Evolutionary conservation across 2,113 vertebrate species (phyloP), one percentile per base, ranked within the genome.

Genomic region (Forbesichthys agassizii): DNA sequence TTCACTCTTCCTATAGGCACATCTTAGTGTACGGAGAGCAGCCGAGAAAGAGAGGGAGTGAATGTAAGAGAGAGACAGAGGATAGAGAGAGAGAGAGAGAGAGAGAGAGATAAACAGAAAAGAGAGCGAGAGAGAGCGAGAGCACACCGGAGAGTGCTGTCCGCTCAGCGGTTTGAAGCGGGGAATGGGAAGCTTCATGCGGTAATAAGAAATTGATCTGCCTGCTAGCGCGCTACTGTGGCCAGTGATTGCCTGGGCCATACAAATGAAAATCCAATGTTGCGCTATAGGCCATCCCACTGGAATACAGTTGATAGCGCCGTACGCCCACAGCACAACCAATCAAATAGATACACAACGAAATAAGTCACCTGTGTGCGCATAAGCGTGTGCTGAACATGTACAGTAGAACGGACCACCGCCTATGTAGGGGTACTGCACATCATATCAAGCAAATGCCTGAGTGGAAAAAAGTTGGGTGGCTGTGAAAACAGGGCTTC

Each of bases 201-300:
- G 66, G 84, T 88, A 88, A 88, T 88, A 88, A 88, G 88, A 90
- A 89, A 90, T 88, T 88, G 85, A 90, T 90, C 85, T 79, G 73
- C 85, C 84, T 88, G 73, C 81, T 66, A 71, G 84, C 62, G 20
- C 69, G 68, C 84, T 61, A 83, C 81, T 85, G 80, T 86, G 81
- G 82, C 78, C 78, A 76, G 83, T 83, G 85, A 88, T 89, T 87
- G 85, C 86, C 73, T 88, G 79, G 71, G 64, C 86, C 82, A 82
- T 82, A 86, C 86, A 88, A 88, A 89, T 89, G 86, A 89, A 89
- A 90, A 89, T 89, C 79, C 88, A 85, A 88, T 88, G 86, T 79
- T 59, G 74, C 52, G 69, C 81, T 79, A 27, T 71, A 75, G 71
- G 75, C 72, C 56, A 57, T 84, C 83, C 73, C 83, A 72, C 78